Percentiles rank a stretch among this genome's conserved stretches.
These are phyloP conservation scores for Stenodera caucasica DNA, from an alignment of 2,888 invertebrate genomes.

Conservation along the genomic window DNA sequence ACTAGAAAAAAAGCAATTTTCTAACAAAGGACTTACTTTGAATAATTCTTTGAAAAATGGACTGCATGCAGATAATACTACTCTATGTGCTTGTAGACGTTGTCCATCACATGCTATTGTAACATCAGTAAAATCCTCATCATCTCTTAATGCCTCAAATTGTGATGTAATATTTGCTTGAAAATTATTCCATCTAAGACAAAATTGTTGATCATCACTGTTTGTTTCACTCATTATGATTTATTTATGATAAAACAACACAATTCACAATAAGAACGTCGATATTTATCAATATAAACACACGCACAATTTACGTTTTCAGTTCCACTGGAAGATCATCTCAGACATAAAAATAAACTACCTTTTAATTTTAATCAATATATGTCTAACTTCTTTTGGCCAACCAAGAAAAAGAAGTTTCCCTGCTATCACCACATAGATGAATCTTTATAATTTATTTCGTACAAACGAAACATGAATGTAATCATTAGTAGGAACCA, in stretches of 20 bases:
- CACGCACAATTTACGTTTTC: conserved; percentile 10
- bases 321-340: conserved; percentile 37
- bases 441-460: conserved; percentile 15
- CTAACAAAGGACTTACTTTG: conserved; percentile 64
- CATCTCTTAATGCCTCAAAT: conserved; percentile 80
- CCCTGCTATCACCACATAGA: conserved; percentile 38
- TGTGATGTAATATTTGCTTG: conserved; percentile 85
- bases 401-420: conserved; percentile 55
- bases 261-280: too few species aligned
- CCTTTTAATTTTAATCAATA: conserved; percentile 56
- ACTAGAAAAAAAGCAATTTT: background rate
- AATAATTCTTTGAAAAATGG: conserved; percentile 86
- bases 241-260: conserved; percentile 16
- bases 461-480: background rate
- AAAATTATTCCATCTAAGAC: conserved; percentile 89
- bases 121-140: conserved; percentile 87
- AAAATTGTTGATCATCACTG: conserved; percentile 78
- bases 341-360: conserved; percentile 51
- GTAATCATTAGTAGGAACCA: background rate
- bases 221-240: background rate
- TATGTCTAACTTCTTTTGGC: conserved; percentile 50
- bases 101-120: conserved; percentile 84
- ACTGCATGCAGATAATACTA: conserved; percentile 83
- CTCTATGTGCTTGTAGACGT: conserved; percentile 82
- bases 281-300: too few species aligned